These are phyloP conservation scores for Glareola pratincola DNA, from an alignment of 2,113 vertebrate species.

Conservation along the genomic window DNA sequence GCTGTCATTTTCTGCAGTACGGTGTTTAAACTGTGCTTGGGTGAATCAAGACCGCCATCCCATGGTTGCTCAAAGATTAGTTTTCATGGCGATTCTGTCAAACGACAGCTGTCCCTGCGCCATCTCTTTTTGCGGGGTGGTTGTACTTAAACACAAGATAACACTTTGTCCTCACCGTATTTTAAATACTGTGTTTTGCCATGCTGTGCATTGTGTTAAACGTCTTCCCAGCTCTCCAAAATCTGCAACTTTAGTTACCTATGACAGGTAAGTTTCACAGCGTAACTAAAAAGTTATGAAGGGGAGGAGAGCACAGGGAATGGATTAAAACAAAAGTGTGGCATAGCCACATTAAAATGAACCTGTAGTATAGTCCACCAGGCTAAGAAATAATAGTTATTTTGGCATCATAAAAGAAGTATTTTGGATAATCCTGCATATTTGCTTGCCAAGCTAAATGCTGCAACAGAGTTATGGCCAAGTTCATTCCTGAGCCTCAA, in stretches of 20 bases:
- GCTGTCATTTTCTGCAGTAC: rapidly evolving
- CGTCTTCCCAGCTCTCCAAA: background rate
- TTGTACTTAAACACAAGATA: background rate
- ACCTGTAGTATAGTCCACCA: background rate
- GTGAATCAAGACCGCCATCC: slow-evolving; percentile 58
- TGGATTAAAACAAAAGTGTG: background rate
- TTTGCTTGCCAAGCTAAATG: background rate
- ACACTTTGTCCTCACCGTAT: background rate
- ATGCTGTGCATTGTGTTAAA: background rate
- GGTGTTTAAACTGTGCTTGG: background rate
- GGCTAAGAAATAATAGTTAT: background rate
- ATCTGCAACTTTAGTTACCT: background rate
- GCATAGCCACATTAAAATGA: background rate
- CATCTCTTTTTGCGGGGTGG: background rate
- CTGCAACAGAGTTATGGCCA: background rate
- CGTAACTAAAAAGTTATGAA: background rate
- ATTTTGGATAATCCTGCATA: background rate
- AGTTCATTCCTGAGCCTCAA: background rate
- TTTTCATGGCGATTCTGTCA: background rate
- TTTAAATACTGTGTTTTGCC: background rate
- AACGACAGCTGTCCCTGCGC: background rate
- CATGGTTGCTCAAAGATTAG: background rate
- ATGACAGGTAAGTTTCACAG: background rate
- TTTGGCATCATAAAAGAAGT: background rate
- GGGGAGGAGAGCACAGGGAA: background rate